Conservation (phyloP, 2,113 vertebrate species). For the Sarotherodon lohbergeri region DNA sequence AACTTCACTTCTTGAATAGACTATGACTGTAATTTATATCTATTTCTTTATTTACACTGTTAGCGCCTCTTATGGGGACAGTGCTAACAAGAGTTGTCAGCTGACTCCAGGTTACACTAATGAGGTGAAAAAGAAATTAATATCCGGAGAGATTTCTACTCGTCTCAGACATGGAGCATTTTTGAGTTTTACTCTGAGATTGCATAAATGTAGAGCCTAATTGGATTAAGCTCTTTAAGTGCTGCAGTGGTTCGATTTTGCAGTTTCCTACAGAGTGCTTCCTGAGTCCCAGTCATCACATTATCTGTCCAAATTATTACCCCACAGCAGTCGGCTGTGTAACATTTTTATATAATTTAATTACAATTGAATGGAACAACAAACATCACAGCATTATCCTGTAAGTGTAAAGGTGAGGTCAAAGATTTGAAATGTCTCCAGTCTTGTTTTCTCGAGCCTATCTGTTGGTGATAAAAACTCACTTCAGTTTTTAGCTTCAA, state of each 20-base stretch:
- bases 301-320: neutral
- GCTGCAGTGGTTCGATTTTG: neutral
- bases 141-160: neutral
- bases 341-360: neutral
- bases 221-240: neutral
- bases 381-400: neutral
- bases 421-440: neutral
- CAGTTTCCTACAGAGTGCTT: neutral
- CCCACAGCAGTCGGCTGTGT: neutral
- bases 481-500: neutral
- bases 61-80: neutral
- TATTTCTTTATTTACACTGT: neutral
- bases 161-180: neutral
- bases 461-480: neutral
- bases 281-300: neutral
- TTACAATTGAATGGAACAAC: neutral
- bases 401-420: neutral
- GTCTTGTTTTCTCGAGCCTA: neutral
- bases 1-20: neutral
- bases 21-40: neutral
- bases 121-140: neutral
- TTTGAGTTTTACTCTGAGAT: neutral
- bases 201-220: neutral
- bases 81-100: neutral
- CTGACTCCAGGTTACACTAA: neutral